These are phyloP conservation scores for Bimastos eiseni DNA, from an alignment of 2,888 invertebrate genomes.

Conservation along the genomic window DNA sequence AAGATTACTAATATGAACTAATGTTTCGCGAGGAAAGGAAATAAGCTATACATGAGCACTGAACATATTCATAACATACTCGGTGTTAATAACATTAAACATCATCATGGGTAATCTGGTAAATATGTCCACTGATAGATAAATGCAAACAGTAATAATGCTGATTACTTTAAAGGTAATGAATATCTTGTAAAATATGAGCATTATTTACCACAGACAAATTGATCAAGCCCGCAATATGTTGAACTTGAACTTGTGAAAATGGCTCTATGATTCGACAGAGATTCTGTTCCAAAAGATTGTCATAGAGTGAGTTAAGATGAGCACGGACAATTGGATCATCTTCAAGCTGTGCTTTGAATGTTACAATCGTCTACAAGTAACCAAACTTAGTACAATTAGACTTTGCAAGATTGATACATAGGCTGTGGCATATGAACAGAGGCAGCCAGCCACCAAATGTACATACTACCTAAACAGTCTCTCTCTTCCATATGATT, in stretches of 20 bases:
- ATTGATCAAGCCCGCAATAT: conserved; percentile 46
- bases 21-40: no score
- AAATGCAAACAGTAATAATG: not conserved
- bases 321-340: conserved; percentile 97
- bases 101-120: no score
- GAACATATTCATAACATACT: no score
- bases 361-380: conserved; percentile 76
- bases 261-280: conserved; percentile 98
- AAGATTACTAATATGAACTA: no score
- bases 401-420: no score
- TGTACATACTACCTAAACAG: no score
- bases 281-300: conserved; percentile 97
- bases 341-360: conserved; percentile 84
- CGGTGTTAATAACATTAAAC: no score
- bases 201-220: conserved; percentile 40
- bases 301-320: conserved; percentile 92
- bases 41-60: no score
- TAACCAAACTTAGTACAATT: no score
- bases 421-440: no score
- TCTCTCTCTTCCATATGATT: no score
- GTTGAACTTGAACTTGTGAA: conserved; percentile 79
- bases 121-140: not conserved
- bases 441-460: no score
- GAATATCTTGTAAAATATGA: not conserved
- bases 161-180: not conserved